Evolutionary conservation across 2,113 vertebrate genomes (phyloP).

Genomic region (Semnornis frantzii): DNA sequence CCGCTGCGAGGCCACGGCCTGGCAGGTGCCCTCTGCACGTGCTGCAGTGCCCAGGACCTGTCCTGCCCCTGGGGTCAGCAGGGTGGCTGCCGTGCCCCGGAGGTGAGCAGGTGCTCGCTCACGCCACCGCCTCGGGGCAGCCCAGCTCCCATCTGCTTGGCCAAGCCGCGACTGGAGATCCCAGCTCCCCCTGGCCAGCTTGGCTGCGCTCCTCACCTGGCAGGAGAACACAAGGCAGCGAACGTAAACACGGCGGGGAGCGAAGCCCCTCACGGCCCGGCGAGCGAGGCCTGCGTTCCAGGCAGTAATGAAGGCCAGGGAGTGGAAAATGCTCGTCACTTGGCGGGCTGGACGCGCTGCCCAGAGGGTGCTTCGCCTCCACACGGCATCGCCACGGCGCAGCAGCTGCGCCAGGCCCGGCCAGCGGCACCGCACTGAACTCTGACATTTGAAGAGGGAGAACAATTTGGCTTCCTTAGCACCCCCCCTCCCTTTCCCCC

Average conservation of each 20-base stretch:
- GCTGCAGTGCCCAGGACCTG: fast-evolving
- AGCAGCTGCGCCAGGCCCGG: conserved; percentile 42
- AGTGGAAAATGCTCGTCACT: conserved; percentile 13
- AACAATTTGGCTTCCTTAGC: conserved; percentile 42
- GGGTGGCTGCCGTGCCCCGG: fast-evolving
- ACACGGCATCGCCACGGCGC: neutral
- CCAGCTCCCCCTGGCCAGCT: neutral
- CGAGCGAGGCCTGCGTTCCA: neutral
- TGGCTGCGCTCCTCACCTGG: conserved; percentile 49
- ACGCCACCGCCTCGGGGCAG: fast-evolving
- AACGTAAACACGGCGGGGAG: neutral
- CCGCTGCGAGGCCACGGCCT: fast-evolving
- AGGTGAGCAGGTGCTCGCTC: neutral
- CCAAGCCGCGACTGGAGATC: neutral
- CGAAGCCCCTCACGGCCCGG: neutral
- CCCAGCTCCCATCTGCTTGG: fast-evolving
- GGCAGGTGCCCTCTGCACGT: neutral
- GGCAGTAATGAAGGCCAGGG: conserved; percentile 12
- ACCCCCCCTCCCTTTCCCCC: neutral
- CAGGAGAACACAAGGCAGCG: conserved; percentile 33
- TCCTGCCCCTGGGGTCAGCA: fast-evolving
- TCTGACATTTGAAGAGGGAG: conserved; percentile 27
- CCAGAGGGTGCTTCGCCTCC: neutral
- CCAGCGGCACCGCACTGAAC: conserved; percentile 20
- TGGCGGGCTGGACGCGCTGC: neutral